Evolutionary conservation across 2,113 vertebrate species (phyloP), one percentile per base, ranked within the genome.

Genomic region (Columbina picui): DNA sequence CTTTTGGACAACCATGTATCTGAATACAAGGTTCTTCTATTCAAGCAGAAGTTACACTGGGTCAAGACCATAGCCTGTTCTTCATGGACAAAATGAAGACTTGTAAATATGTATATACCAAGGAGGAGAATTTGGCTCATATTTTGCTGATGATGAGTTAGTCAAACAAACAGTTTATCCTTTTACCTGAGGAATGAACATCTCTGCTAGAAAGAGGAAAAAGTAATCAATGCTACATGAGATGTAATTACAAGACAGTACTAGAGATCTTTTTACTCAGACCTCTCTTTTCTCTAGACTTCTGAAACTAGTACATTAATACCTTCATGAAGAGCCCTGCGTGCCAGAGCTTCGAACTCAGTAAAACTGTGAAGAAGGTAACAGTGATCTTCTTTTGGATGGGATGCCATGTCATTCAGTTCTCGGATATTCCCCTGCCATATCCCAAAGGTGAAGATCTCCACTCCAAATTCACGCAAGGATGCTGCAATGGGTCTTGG

Each of bases 401-500:
- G 96, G 2, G 99, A 99, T 49, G 99, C 99, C 99, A 99, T 99
- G 95, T 99, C 99, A 38, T 99, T 99, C 32, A 99, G 98, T 68
- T 99, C 99, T 71, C 98, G 98, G 84, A 99, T 99, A 93, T 99
- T 99, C 2, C 99, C 99, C 94, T 99, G 99, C 99, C 99, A 99
- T 97, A 99, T 99, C 47, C 99, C 99, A 67, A 99, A 98, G 2
- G 99, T 99, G 97, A 99, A 99, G 97, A 99, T 99, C 97, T 99
- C 99, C 45, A 99, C 99, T 25, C 99, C 99, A 32, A 98, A 98
- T 36, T 99, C 98, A 65, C 99, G 97, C 64, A 99, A 98, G 1
- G 98, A 98, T 1, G 99, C 98, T 18, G 99, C 99, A 84, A 99
- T 95, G 2, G 99, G 99, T 65, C 99, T 98, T 7, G 99, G 99